Evolutionary conservation across 2,113 vertebrate species (phyloP).

Genomic region (Naja naja): DNA sequence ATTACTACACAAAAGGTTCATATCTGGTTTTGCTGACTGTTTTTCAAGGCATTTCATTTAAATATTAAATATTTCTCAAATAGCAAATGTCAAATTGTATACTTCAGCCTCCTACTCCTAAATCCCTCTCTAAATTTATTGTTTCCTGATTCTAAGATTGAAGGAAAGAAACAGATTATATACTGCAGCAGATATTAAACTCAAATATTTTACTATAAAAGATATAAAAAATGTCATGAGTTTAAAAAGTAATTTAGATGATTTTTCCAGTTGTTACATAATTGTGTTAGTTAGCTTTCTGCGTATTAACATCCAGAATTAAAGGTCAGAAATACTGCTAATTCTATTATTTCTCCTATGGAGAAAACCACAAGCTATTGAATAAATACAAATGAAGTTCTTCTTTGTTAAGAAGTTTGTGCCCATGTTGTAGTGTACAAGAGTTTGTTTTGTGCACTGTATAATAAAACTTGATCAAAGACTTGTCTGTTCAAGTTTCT

Average conservation of each 20-base stretch:
- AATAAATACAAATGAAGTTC: constrained; percentile 19
- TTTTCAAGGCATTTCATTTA: constrained; percentile 30
- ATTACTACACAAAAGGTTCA: neutral
- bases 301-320: neutral
- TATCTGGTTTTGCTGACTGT: constrained; percentile 18
- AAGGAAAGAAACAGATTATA: neutral
- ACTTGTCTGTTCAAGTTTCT: constrained; percentile 32
- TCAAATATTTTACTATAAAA: neutral
- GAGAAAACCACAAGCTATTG: neutral
- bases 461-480: neutral
- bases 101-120: constrained; percentile 36
- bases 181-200: neutral
- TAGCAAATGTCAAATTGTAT: constrained; percentile 26
- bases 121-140: constrained; percentile 51
- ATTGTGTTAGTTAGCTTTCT: neutral
- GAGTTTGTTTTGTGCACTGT: constrained; percentile 39
- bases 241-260: neutral
- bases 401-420: neutral
- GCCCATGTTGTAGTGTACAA: constrained; percentile 30
- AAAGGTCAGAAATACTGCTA: neutral
- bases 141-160: constrained; percentile 62
- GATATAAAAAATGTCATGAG: neutral
- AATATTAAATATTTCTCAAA: neutral
- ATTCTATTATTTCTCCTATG: neutral
- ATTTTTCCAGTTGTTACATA: neutral